These are phyloP conservation scores for Euleptes europaea DNA, from an alignment of 2,113 vertebrate genomes.

Conservation along the genomic window DNA sequence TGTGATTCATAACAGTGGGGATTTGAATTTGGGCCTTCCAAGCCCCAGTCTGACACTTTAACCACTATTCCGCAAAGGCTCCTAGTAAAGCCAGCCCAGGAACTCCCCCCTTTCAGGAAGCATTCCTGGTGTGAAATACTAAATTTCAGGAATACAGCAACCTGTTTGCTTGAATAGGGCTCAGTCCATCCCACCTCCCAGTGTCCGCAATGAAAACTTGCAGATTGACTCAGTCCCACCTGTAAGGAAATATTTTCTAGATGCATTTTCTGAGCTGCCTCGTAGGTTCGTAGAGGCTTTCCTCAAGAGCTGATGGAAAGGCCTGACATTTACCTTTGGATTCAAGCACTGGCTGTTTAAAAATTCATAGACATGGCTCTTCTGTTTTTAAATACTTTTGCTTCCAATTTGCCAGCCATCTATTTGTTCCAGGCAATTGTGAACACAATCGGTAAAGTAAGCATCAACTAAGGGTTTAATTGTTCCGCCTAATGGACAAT, in stretches of 20 bases:
- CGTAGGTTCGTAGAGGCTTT: background rate
- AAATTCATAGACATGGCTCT: background rate
- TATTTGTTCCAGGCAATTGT: conserved; percentile 37
- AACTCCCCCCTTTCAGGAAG: too few species aligned
- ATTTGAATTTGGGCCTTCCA: too few species aligned
- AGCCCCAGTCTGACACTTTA: too few species aligned
- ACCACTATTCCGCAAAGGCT: too few species aligned
- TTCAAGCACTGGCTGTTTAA: background rate
- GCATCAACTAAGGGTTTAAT: background rate
- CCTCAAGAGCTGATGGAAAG: background rate
- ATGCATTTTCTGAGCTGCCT: background rate
- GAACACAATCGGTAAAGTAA: conserved; percentile 10
- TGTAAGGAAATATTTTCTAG: background rate
- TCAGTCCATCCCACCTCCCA: background rate
- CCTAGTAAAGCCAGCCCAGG: too few species aligned
- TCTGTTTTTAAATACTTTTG: background rate
- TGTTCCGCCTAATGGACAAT: background rate
- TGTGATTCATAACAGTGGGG: too few species aligned
- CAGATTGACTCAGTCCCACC: background rate
- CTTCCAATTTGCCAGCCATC: conserved; percentile 18
- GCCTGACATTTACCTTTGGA: background rate
- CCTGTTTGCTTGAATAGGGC: background rate
- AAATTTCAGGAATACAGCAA: too few species aligned
- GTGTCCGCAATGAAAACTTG: background rate
- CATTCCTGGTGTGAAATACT: too few species aligned